Conservation (phyloP, 2,888 invertebrate species). For the Julus scanicus region DNA sequence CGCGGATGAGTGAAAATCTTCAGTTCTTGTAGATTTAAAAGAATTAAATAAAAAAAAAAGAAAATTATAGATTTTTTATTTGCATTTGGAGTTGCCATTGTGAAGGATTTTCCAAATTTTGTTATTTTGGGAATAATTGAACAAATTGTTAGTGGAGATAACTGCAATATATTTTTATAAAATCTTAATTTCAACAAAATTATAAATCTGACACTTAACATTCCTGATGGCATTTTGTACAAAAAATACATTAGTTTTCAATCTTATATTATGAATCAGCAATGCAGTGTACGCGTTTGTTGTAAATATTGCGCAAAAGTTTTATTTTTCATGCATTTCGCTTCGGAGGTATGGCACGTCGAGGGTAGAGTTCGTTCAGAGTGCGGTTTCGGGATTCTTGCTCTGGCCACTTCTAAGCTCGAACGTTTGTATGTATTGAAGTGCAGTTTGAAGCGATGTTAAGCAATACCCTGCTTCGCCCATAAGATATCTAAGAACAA, state of each 20-base stretch:
- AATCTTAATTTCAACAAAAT: slow-evolving; percentile 41
- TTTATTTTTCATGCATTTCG: neutral
- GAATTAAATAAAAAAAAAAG: slow-evolving; percentile 51
- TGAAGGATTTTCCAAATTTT: neutral
- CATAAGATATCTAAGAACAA: slow-evolving; percentile 55
- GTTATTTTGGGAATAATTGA: neutral
- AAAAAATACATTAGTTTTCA: neutral
- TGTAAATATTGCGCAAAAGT: slow-evolving; percentile 6
- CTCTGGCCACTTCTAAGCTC: neutral
- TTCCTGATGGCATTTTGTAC: neutral
- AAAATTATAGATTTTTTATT: slow-evolving; percentile 3
- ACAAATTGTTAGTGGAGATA: neutral
- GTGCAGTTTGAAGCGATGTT: slow-evolving; percentile 58
- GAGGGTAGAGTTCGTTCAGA: neutral
- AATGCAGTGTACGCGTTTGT: neutral
- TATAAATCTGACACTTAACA: neutral
- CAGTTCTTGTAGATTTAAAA: slow-evolving; percentile 47
- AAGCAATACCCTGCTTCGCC: slow-evolving; percentile 59
- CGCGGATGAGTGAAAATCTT: slow-evolving; percentile 53
- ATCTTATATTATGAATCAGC: neutral
- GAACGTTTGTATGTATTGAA: slow-evolving; percentile 57
- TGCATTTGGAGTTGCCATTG: neutral
- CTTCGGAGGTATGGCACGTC: neutral
- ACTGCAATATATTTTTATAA: neutral
- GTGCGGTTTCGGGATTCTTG: neutral